These are phyloP conservation scores for Lathamus discolor DNA, from an alignment of 2,113 vertebrate species.

Conservation along the genomic window DNA sequence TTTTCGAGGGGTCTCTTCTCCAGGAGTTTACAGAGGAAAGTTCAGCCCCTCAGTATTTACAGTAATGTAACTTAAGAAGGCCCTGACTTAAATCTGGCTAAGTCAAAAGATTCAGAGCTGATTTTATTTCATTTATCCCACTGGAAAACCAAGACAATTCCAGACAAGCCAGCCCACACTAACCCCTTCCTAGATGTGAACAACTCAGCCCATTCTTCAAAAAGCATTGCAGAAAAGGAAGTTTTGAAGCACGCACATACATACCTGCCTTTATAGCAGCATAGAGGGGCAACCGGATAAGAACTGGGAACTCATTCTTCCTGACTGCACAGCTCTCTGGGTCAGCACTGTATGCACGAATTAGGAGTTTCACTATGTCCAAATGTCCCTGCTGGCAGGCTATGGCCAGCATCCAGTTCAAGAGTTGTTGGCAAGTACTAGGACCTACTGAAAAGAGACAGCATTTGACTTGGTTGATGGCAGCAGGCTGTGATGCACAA, in stretches of 20 bases:
- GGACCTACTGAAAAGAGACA: slow-evolving; percentile 48
- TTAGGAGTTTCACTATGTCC: slow-evolving; percentile 84
- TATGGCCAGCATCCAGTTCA: slow-evolving; percentile 90
- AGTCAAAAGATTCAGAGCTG: background rate
- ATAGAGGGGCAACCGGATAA: slow-evolving; percentile 86
- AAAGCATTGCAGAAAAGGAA: background rate
- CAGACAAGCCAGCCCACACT: background rate
- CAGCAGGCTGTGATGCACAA: fast-evolving
- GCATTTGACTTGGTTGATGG: background rate
- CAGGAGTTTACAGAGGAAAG: background rate
- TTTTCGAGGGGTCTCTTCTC: background rate
- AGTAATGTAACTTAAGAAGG: background rate
- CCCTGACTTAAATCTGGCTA: background rate
- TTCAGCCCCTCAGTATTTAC: background rate
- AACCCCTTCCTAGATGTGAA: background rate
- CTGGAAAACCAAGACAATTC: background rate
- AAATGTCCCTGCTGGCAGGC: slow-evolving; percentile 89
- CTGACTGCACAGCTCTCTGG: slow-evolving; percentile 82
- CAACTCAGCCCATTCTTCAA: background rate
- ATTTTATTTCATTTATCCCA: background rate
- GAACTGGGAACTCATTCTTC: slow-evolving; percentile 85
- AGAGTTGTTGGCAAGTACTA: slow-evolving; percentile 75
- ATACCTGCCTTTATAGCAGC: slow-evolving; percentile 89
- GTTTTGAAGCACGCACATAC: background rate
- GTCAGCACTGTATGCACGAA: slow-evolving; percentile 82